Percentiles rank a stretch among this genome's conserved stretches.
Evolutionary conservation across 2,113 vertebrate species (phyloP).

Genomic region (Toxotes jaculatrix): DNA sequence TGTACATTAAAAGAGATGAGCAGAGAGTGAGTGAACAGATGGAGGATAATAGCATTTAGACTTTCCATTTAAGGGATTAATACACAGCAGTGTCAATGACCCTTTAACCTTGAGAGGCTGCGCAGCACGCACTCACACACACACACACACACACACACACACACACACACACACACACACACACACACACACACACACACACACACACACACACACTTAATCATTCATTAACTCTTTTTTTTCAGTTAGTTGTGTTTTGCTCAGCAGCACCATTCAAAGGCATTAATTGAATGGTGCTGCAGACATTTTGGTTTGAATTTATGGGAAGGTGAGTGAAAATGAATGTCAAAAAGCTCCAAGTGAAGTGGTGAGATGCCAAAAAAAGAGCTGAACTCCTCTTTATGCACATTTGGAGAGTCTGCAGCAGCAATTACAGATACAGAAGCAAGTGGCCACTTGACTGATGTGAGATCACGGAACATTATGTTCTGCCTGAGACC

Average conservation of each 20-base stretch:
- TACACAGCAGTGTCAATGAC: constrained; percentile 55
- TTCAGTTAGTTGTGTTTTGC: constrained; percentile 17
- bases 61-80: constrained; percentile 77
- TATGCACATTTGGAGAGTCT: constrained; percentile 62
- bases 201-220: constrained; percentile 19
- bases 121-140: background rate
- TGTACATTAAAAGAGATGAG: background rate
- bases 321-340: constrained; percentile 22
- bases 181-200: constrained; percentile 30
- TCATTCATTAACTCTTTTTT: constrained; percentile 5
- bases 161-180: constrained; percentile 21
- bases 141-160: constrained; percentile 19
- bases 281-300: constrained; percentile 47
- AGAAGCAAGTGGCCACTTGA: constrained; percentile 42
- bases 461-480: constrained; percentile 41
- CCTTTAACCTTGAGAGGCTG: constrained; percentile 63
- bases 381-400: constrained; percentile 67
- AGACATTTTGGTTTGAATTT: constrained; percentile 32
- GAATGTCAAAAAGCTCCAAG: constrained; percentile 43
- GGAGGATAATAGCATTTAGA: constrained; percentile 73
- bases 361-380: constrained; percentile 43
- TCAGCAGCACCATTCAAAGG: constrained; percentile 11
- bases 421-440: constrained; percentile 48
- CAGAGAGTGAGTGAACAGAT: constrained; percentile 63
- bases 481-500: constrained; percentile 31